Evolutionary conservation across 2,113 vertebrate genomes (phyloP).

Genomic region (Melanerpes formicivorus): DNA sequence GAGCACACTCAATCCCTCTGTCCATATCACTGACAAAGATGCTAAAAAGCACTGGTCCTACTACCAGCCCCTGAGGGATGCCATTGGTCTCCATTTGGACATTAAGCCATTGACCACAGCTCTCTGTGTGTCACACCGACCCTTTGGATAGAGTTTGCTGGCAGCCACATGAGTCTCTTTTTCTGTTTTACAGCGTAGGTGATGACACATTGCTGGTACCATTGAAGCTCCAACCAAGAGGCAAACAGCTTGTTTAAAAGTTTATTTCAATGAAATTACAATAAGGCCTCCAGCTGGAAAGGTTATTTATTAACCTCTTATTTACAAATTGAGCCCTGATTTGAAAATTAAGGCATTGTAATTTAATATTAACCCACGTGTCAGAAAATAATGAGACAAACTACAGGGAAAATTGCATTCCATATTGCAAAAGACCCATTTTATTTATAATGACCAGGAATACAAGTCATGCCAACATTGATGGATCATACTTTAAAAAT

Average conservation of each 20-base stretch:
- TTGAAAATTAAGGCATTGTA: conserved; percentile 82
- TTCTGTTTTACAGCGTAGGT: background rate
- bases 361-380: conserved; percentile 82
- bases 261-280: conserved; percentile 51
- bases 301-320: conserved; percentile 80
- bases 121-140: background rate
- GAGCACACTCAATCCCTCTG: no score
- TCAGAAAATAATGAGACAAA: conserved; percentile 83
- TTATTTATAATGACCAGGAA: conserved; percentile 85
- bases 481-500: conserved; percentile 88
- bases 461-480: conserved; percentile 80
- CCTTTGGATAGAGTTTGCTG: background rate
- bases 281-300: conserved; percentile 74
- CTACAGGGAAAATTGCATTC: conserved; percentile 80
- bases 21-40: no score
- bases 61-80: no score
- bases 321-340: conserved; percentile 82
- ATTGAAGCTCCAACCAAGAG: background rate
- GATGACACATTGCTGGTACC: background rate
- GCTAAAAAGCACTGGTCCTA: no score
- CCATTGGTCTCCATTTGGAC: no score
- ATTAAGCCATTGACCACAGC: no score
- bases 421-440: conserved; percentile 80
- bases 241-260: conserved; percentile 39
- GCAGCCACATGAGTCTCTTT: fast-evolving